Base-by-base conservation (phyloP, 2,113 vertebrate genomes). In the Dipodomys spectabilis region DNA sequence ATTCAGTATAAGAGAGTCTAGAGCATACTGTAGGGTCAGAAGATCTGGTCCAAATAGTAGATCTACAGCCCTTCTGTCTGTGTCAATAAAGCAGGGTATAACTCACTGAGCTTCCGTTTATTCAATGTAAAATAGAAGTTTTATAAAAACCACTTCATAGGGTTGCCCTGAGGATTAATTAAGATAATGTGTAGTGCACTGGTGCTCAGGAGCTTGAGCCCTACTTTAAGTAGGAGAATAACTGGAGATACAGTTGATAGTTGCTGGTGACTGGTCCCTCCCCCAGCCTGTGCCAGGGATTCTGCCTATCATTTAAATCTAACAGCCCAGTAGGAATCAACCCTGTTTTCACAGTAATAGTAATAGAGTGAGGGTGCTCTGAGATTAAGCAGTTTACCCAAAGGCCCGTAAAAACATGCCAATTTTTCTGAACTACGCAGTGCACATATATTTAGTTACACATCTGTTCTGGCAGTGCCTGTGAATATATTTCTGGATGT, bases 1-100 rank as follows among this genome's bases (percentile, higher is more conserved):
- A 81, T 7, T 7, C 45, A 79, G 44, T 45, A 30, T 69, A 86
- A 35, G 62, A 91, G 25, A 75, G 30, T 20, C 68, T 75, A 80
- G 73, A 90, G 49, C 67, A 88, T 12, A 35, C 23, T 65, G 32
- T 93, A 75, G 49, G 13, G 60, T 91, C 69, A 94, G 81, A 92
- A 81, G 0, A 64, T 83, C 83, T 94, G 93, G 74, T 92, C 93
- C 72, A 80, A 86, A 88, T 94, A 91, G 86, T 91, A 60, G 27
- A n/a, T 79, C 60, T 82, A 19, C 9, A 62, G 12, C 32, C 53
- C 67, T 69, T 45, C 6, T 85, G 49, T 83, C 18, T 86, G 10
- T 82, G 44, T 72, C 57, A 68, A 19, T 30, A 7, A 13, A 39
- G 35, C 49, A n/a, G 22, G 89, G 62, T 5, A 13, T 80, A 27